phyloP scores from a whole-genome alignment of 2,888 invertebrate species.

The Hydroisotoma schaefferi region DNA sequence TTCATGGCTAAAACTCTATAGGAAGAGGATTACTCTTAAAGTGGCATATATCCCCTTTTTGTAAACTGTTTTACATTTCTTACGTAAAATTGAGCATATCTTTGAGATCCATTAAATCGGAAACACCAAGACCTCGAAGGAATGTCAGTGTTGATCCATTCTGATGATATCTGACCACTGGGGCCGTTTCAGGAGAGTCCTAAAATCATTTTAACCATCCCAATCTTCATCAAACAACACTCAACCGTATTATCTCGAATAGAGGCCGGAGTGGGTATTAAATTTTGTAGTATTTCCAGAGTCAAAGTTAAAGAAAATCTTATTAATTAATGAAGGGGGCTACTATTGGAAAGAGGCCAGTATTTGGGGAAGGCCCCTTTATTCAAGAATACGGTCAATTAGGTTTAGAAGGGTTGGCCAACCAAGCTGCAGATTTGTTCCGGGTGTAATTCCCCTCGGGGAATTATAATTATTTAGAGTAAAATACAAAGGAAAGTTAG shows the following conservation, averaged over 20 bases:
- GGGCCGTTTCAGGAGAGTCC: slow-evolving; percentile 5
- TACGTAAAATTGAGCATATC: slow-evolving; percentile 23
- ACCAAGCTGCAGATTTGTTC: too few relatives aligned
- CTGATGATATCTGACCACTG: slow-evolving; percentile 10
- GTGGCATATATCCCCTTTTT: too few relatives aligned
- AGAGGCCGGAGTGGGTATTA: background rate
- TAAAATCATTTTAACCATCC: background rate
- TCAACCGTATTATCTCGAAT: background rate
- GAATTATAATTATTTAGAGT: too few relatives aligned
- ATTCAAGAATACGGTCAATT: too few relatives aligned
- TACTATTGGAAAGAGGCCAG: too few relatives aligned
- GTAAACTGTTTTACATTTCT: too few relatives aligned
- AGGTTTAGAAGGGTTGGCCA: too few relatives aligned
- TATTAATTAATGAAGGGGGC: too few relatives aligned
- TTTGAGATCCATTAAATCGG: slow-evolving; percentile 12
- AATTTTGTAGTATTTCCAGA: background rate
- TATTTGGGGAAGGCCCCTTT: too few relatives aligned
- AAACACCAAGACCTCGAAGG: slow-evolving; percentile 15
- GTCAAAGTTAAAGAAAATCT: background rate
- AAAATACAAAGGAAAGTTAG: too few relatives aligned
- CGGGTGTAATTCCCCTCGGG: too few relatives aligned
- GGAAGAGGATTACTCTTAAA: background rate
- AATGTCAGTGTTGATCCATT: background rate
- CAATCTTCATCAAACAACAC: too few relatives aligned
- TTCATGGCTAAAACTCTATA: slow-evolving; percentile 15